These are phyloP conservation scores for Pagrus major DNA, from an alignment of 2,113 vertebrate genomes.

Conservation along the genomic window DNA sequence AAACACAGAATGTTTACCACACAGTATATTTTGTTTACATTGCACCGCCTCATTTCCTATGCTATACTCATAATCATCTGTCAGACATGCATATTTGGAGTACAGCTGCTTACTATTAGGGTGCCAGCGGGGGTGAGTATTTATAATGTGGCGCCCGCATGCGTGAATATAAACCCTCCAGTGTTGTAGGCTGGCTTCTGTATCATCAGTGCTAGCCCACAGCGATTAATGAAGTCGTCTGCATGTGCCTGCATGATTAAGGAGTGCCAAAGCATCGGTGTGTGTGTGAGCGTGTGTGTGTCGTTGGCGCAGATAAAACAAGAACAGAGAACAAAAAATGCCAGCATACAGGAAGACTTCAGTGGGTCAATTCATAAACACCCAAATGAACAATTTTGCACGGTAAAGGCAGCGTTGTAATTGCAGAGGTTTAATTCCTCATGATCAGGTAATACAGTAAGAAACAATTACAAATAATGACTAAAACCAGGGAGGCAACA, in stretches of 20 bases:
- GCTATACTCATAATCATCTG: slow-evolving; percentile 60
- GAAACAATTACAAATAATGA: slow-evolving; percentile 27
- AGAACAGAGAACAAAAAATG: slow-evolving; percentile 58
- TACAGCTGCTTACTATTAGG: slow-evolving; percentile 65
- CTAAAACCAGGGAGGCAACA: slow-evolving; percentile 23
- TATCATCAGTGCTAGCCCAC: slow-evolving; percentile 69
- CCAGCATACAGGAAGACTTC: slow-evolving; percentile 22
- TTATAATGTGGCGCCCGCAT: slow-evolving; percentile 59
- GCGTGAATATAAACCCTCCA: slow-evolving; percentile 58
- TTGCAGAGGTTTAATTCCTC: slow-evolving; percentile 24
- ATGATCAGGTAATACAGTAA: slow-evolving; percentile 28
- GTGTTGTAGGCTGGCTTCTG: slow-evolving; percentile 53
- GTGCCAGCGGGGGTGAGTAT: slow-evolving; percentile 60
- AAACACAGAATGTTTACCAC: slow-evolving; percentile 17
- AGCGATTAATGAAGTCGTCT: slow-evolving; percentile 77
- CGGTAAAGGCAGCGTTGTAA: background rate
- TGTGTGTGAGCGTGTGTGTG: slow-evolving; percentile 36
- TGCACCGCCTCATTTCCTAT: slow-evolving; percentile 43
- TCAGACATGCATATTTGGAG: slow-evolving; percentile 64
- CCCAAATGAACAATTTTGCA: slow-evolving; percentile 21
- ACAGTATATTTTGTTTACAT: slow-evolving; percentile 51
- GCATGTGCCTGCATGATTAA: slow-evolving; percentile 78
- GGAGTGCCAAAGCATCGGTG: slow-evolving; percentile 37
- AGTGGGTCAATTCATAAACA: slow-evolving; percentile 22
- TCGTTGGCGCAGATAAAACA: slow-evolving; percentile 55